Evolutionary conservation across 64 coral and sea anemone genomes (phyloP), one percentile per base, ranked within the genome.

Genomic region (Pocillopora damicornis): DNA sequence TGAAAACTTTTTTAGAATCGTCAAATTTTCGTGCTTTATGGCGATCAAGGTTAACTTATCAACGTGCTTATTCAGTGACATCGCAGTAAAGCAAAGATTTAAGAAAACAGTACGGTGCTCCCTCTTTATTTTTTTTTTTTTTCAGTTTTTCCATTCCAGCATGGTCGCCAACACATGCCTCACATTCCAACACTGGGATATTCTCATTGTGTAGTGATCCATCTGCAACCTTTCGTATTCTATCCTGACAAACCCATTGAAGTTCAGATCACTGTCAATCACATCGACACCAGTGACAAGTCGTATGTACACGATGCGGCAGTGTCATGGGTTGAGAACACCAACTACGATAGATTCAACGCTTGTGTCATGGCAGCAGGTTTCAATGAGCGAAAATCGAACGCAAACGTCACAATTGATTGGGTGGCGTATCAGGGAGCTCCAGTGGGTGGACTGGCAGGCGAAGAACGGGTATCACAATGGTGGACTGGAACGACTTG

Each of bases 221-320:
- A 35, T 20, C 88, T 93, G 17, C 65, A 14, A 56, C 79, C 87
- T 30, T 89, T 76, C 37, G 86, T 80, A 0, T 93, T 93, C 51
- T 93, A 93, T 77, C 91, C 91, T 4, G 91, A 93, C 73, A 93
- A 93, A 85, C 87, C 37, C 37, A 79, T 93, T 10, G 87, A 93
- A 60, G 91, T 89, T 15, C 87, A 93, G 37, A 34, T 84, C n/a
- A 93, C 86, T 35, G 91, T 93, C 73, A 93, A 88, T 75, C 91
- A 89, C 9, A 61, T 88, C n/a, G 87, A 87, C 20, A 88, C 84
- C 20, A 89, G 76, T 36, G 86, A 88, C 51, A 78, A 59, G 16
- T 35, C 67, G 9, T 85, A 78, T 15, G 87, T 89, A 13, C 87
- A 94, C 34, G 88, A 90, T 66, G 92, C 92, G 1, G 45, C 81